These are phyloP conservation scores for Ptychoptera contaminata DNA, from an alignment of 2,888 invertebrate species.

Conservation along the genomic window DNA sequence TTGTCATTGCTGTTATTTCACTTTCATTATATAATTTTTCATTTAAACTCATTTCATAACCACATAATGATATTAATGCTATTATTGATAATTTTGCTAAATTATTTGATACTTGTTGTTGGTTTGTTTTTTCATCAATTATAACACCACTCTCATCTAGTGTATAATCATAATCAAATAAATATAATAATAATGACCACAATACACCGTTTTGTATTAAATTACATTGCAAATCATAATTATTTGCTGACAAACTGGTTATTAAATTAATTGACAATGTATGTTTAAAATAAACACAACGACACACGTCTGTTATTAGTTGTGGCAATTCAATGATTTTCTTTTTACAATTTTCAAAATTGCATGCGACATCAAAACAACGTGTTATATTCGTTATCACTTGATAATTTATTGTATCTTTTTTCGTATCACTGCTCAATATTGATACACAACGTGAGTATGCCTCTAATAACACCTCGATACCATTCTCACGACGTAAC, in stretches of 20 bases:
- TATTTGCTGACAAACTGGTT: slow-evolving; percentile 73
- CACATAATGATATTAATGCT: slow-evolving; percentile 71
- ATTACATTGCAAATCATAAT: slow-evolving; percentile 63
- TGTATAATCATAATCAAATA: slow-evolving; percentile 94
- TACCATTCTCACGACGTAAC: slow-evolving; percentile 79
- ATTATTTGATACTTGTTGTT: slow-evolving; percentile 84
- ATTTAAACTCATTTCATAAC: slow-evolving; percentile 37
- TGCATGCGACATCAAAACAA: slow-evolving; percentile 91
- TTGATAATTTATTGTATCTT: slow-evolving; percentile 67
- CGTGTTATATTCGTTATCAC: slow-evolving; percentile 84
- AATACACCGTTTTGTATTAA: slow-evolving; percentile 73
- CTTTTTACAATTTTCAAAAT: slow-evolving; percentile 80
- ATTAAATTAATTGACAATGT: slow-evolving; percentile 83
- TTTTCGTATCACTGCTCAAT: slow-evolving; percentile 59
- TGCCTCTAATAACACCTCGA: slow-evolving; percentile 74
- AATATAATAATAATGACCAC: slow-evolving; percentile 79
- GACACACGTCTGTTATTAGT: slow-evolving; percentile 71
- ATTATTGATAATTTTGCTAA: slow-evolving; percentile 74
- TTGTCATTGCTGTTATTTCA: slow-evolving; percentile 13
- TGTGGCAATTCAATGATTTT: slow-evolving; percentile 76
- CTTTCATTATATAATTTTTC: slow-evolving; percentile 5
- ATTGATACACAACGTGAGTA: slow-evolving; percentile 90
- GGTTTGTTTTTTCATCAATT: slow-evolving; percentile 66
- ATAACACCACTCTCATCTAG: slow-evolving; percentile 92
- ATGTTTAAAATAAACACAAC: slow-evolving; percentile 78